phyloP scores from a whole-genome alignment of 2,888 invertebrate genomes.

The Bombylius major region DNA sequence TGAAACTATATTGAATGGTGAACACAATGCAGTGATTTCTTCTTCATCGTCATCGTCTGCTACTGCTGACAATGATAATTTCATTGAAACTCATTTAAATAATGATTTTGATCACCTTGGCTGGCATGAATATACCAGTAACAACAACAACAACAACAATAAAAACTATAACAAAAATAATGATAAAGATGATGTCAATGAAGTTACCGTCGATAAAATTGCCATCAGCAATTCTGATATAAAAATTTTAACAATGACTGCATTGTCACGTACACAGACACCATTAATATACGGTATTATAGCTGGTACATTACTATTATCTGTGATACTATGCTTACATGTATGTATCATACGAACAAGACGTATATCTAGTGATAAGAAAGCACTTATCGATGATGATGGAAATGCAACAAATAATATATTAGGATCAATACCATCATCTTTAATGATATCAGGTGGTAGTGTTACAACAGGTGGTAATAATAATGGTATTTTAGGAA shows the following conservation, averaged over 20 bases:
- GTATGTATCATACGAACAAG: constrained; percentile 19
- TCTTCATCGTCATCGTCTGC: not conserved
- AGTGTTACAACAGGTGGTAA: not conserved
- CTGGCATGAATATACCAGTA: not conserved
- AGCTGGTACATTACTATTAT: constrained; percentile 20
- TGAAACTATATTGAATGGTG: no score
- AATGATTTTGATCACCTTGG: not conserved
- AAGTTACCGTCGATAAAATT: constrained; percentile 13
- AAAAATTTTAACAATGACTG: constrained; percentile 19
- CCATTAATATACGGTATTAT: constrained; percentile 23
- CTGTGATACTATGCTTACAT: constrained; percentile 19
- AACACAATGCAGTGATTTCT: not conserved
- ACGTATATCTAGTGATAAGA: constrained; percentile 20
- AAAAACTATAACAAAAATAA: not conserved
- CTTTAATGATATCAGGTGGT: not conserved
- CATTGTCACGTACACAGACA: constrained; percentile 22
- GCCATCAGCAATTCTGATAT: constrained; percentile 16
- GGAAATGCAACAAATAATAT: not conserved
- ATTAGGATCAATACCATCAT: not conserved
- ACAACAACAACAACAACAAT: not conserved
- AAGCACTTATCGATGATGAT: constrained; percentile 23
- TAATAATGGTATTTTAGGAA: not conserved
- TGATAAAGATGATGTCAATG: not conserved
- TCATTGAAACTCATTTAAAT: not conserved
- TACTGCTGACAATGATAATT: not conserved